These are phyloP conservation scores for Atherinosoma microstoma DNA, from an alignment of 2,797 vertebrate genomes.

Conservation along the genomic window DNA sequence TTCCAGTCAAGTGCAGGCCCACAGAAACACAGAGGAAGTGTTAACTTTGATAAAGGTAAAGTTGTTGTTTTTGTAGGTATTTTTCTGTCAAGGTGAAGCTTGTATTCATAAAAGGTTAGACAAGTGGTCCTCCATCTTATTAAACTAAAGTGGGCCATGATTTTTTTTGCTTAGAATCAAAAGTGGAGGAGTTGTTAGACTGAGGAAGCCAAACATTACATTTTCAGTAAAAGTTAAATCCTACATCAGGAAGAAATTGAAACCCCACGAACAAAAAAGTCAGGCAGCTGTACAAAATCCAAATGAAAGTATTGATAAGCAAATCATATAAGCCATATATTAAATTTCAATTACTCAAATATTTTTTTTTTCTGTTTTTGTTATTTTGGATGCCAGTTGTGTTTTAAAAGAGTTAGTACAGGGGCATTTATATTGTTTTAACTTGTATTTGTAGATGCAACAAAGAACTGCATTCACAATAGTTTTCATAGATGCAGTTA, in stretches of 20 bases:
- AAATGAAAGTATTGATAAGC: neutral
- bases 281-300: neutral
- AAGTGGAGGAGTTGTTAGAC: neutral
- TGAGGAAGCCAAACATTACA: neutral
- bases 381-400: neutral
- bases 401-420: neutral
- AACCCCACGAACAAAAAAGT: neutral
- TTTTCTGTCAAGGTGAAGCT: constrained; percentile 77
- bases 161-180: neutral
- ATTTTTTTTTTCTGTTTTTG: neutral
- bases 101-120: constrained; percentile 18
- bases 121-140: neutral
- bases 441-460: neutral
- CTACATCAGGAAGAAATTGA: neutral
- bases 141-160: neutral
- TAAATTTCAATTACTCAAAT: neutral
- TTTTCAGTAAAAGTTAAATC: neutral
- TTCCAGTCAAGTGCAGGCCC: constrained; percentile 61
- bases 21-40: constrained; percentile 40
- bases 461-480: neutral
- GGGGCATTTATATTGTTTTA: neutral
- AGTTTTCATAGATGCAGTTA: neutral
- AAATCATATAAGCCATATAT: neutral
- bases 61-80: neutral
- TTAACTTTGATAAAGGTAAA: constrained; percentile 39